Evolutionary conservation across 2,113 vertebrate genomes (phyloP), one percentile per base, ranked within the genome.

Genomic region (Pangasianodon hypophthalmus): DNA sequence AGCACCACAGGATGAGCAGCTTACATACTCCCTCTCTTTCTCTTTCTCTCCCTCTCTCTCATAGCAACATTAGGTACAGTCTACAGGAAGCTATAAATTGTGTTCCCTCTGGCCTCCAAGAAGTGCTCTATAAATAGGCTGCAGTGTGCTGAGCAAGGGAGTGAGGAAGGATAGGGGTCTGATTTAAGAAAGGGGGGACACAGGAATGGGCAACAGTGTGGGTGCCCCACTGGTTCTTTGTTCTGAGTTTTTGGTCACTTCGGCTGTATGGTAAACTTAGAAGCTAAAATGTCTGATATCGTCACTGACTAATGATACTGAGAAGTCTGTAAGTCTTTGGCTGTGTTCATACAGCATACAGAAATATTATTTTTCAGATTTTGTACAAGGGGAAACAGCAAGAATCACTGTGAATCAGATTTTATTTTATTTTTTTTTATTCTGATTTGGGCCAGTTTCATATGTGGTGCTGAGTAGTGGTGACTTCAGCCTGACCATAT

Each of bases 41-140:
- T 69, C 29, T 69, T n/a, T 16, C 64, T 62, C 14, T 46, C 50
- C 50, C 82, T 54, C 58, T 32, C 56, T 32, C 71, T 19, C 46
- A 44, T 21, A 44, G 56, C 60, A 91, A 81, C 32, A 75, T 77
- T 52, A 85, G 83, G 67, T 85, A 90, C 84, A 91, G 85, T 91
- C 87, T 75, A 92, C 92, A 92, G 92, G 92, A 93, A 92, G 87
- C 88, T 64, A 91, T 92, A 93, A 93, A 93, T 88, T 77, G 26
- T 84, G 88, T 73, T 67, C 85, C 75, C 56, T 75, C 56, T 86
- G 54, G 87, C 89, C 32, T 89, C 87, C n/a, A 88, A 82, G 77
- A 88, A 87, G 16, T 69, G 83, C 41, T 88, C 77, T 90, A 91
- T 86, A 91, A 91, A 91, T 90, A 91, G 75, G 91, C 44, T 50